These are phyloP conservation scores for Cetoscarus ocellatus DNA, from an alignment of 2,797 vertebrate species.

Conservation along the genomic window DNA sequence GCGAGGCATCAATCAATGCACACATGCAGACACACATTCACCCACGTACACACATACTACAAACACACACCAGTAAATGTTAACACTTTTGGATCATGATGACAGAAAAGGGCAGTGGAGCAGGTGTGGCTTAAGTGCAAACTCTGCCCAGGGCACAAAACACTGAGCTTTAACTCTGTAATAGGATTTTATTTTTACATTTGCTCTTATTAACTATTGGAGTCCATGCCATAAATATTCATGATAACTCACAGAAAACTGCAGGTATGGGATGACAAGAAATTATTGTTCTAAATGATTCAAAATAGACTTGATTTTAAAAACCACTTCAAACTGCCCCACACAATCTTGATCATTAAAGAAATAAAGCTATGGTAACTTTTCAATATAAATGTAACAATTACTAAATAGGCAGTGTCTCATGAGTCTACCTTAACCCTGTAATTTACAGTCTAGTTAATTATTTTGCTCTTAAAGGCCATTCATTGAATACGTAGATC, in stretches of 20 bases:
- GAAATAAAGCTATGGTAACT: slow-evolving; percentile 9
- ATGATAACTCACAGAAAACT: not conserved
- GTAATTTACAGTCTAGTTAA: slow-evolving; percentile 28
- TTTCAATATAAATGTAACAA: slow-evolving; percentile 23
- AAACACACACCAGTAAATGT: slow-evolving; percentile 43
- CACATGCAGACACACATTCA: slow-evolving; percentile 24
- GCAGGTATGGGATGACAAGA: not conserved
- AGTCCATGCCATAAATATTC: slow-evolving; percentile 21
- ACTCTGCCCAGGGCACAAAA: slow-evolving; percentile 38
- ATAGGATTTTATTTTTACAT: slow-evolving; percentile 29
- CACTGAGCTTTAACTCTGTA: slow-evolving; percentile 34
- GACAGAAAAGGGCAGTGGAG: slow-evolving; percentile 56
- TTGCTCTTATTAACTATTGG: slow-evolving; percentile 20
- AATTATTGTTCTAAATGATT: not conserved
- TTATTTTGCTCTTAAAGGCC: slow-evolving; percentile 20
- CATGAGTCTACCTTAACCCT: slow-evolving; percentile 31
- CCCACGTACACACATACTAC: slow-evolving; percentile 16
- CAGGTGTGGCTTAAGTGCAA: slow-evolving; percentile 41
- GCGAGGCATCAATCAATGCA: slow-evolving; percentile 79
- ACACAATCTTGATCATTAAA: slow-evolving; percentile 7
- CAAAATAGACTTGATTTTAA: slow-evolving; percentile 14
- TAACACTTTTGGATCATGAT: slow-evolving; percentile 44
- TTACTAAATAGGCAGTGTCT: slow-evolving; percentile 39
- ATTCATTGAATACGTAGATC: not conserved
- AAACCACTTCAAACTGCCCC: not conserved